Percentiles rank a stretch among this genome's conserved stretches.
Evolutionary conservation across 2,797 vertebrate species (phyloP).

Genomic region (Phyllotis vaccarum): DNA sequence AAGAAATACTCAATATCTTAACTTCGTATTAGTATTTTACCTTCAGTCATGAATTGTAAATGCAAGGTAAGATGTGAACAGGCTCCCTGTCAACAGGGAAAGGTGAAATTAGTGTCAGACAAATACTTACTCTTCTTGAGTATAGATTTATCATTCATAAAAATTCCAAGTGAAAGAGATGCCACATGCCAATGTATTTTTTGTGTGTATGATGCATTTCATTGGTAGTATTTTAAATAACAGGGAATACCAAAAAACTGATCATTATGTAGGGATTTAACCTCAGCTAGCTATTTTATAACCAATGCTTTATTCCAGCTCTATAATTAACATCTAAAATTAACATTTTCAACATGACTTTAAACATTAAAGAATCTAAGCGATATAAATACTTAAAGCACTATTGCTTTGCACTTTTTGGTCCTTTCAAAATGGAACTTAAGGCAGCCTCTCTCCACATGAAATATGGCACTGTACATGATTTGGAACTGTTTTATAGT

Average conservation of each 20-base stretch:
- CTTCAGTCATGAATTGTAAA: constrained; percentile 61
- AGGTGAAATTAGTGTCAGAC: constrained; percentile 50
- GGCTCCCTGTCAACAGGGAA: constrained; percentile 54
- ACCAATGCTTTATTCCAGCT: constrained; percentile 91
- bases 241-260: constrained; percentile 85
- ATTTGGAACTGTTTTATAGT: constrained; percentile 87
- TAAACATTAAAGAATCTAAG: constrained; percentile 85
- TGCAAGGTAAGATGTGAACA: constrained; percentile 42
- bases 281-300: constrained; percentile 88
- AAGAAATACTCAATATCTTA: constrained; percentile 29
- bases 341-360: constrained; percentile 90
- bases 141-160: constrained; percentile 75
- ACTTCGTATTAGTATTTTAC: constrained; percentile 54
- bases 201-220: constrained; percentile 69
- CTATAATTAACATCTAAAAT: constrained; percentile 95
- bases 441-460: constrained; percentile 80
- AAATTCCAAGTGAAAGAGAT: constrained; percentile 64
- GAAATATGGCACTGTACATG: constrained; percentile 83
- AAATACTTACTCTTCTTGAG: constrained; percentile 59
- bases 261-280: constrained; percentile 88
- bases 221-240: constrained; percentile 86
- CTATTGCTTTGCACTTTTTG: constrained; percentile 85
- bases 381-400: constrained; percentile 83
- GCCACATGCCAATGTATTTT: constrained; percentile 78
- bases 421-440: constrained; percentile 83